Base-by-base conservation (phyloP, 2,797 vertebrate genomes). In the Pipistrellus nathusii region DNA sequence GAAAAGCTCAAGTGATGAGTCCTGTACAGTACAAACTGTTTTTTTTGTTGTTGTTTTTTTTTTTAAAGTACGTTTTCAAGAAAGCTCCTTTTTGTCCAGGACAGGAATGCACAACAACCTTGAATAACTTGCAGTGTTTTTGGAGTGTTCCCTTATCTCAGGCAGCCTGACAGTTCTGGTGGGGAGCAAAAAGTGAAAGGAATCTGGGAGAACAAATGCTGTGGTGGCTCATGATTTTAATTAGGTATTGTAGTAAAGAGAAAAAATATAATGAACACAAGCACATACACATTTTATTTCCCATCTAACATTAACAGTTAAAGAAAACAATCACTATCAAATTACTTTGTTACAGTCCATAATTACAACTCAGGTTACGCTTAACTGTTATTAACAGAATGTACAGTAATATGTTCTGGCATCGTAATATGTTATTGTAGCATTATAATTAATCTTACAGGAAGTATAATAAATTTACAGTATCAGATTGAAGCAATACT, bases 371-470 rank as follows among this genome's bases (percentile, higher is more conserved):
- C 99, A 99, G 99, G 99, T 99, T 99, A 98, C 98, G 98, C 99
- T 99, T 99, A 99, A 99, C 99, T 99, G 98, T 99, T 99, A 99
- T 99, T 99, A 99, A 99, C 98, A 98, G 99, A 99, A 99, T 98
- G 98, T 99, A 99, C 98, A 99, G 99, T 99, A 99, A 99, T 99
- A 99, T 99, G 99, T 98, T 98, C 98, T 99, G 99, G 99, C 99
- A 99, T 98, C 98, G 98, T 99, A 99, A 99, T 99, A 99, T 99
- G 99, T 99, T 99, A 99, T 99, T 99, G 98, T 98, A 98, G 99
- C 99, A 98, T 99, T 99, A 99, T 99, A 99, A 99, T 99, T 99
- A 99, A 99, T 99, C 99, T 99, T 99, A 99, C 99, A 99, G 99
- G 98, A 99, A 99, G 98, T 98, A 99, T 99, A 99, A 99, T 99